Percentiles rank a stretch among this genome's conserved stretches.
Evolutionary conservation across 2,888 invertebrate genomes (phyloP).

Genomic region (Plagodis dolabraria): DNA sequence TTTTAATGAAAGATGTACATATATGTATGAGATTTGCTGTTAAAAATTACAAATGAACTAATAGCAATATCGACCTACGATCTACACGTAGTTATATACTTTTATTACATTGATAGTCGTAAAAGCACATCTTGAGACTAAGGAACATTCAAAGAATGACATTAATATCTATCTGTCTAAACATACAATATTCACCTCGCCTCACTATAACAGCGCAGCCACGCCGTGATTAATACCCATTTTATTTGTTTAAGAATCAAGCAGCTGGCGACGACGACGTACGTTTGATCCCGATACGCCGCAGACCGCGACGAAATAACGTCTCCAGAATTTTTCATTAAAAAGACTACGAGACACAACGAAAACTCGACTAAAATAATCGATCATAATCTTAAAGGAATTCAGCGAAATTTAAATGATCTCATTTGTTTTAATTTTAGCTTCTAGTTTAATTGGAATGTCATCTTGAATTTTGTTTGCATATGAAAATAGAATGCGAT

Average conservation of each 20-base stretch:
- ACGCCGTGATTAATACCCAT: constrained; percentile 79
- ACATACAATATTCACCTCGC: constrained; percentile 54
- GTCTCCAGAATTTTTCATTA: constrained; percentile 65
- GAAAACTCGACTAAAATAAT: constrained; percentile 78
- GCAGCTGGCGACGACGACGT: constrained; percentile 67
- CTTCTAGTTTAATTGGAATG: constrained; percentile 24
- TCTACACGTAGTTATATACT: too few species aligned
- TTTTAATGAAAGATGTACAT: too few species aligned
- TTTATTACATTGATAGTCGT: background rate
- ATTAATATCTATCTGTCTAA: constrained; percentile 28
- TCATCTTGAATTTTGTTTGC: constrained; percentile 24
- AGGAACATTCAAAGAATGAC: constrained; percentile 16
- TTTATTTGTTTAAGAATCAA: constrained; percentile 80
- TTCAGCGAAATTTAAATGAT: constrained; percentile 63
- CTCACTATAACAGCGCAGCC: constrained; percentile 35
- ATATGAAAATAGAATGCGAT: constrained; percentile 25
- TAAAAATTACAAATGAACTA: too few species aligned
- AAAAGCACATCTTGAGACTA: background rate
- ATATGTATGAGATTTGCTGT: too few species aligned
- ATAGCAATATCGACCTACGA: too few species aligned
- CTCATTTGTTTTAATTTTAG: constrained; percentile 54
- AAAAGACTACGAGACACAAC: constrained; percentile 47
- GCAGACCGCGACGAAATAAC: constrained; percentile 69
- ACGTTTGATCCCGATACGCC: constrained; percentile 80
- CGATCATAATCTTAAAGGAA: constrained; percentile 76